phyloP scores from a whole-genome alignment of 92 coral and sea anemone genomes.

The Zoanthus solanderi region DNA sequence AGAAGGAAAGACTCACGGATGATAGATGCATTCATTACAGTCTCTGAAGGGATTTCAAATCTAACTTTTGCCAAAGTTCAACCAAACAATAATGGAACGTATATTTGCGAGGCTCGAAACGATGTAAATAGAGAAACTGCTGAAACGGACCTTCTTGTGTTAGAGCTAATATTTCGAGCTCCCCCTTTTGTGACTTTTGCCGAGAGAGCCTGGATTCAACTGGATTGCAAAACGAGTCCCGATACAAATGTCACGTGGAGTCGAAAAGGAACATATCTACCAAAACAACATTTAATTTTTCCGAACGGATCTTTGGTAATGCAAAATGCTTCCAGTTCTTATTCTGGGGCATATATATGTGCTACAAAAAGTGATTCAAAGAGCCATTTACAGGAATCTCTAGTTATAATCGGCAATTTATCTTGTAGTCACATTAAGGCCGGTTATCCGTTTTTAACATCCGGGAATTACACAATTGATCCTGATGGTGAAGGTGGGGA shows the following conservation, averaged over 20 bases:
- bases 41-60: too few species aligned
- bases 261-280: constrained; percentile 5
- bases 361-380: not conserved
- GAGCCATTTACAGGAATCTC: not conserved
- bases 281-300: not conserved
- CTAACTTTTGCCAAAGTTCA: too few species aligned
- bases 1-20: not conserved
- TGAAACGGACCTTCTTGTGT: constrained; percentile 8
- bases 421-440: constrained; percentile 31
- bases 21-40: too few species aligned
- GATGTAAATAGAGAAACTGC: constrained; percentile 11
- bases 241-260: constrained; percentile 7
- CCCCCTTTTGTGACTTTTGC: not conserved
- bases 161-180: not conserved
- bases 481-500: constrained; percentile 37
- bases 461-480: constrained; percentile 33
- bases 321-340: not conserved
- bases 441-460: not conserved
- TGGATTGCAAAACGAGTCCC: constrained; percentile 18
- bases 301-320: constrained; percentile 10
- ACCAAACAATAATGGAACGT: not conserved
- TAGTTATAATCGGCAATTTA: constrained; percentile 15
- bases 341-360: constrained; percentile 10
- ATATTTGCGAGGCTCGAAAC: constrained; percentile 11
- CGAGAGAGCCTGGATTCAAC: constrained; percentile 25